These are phyloP conservation scores for Trypoxylus dichotomus DNA, from an alignment of 1,140 invertebrate genomes.

Conservation along the genomic window DNA sequence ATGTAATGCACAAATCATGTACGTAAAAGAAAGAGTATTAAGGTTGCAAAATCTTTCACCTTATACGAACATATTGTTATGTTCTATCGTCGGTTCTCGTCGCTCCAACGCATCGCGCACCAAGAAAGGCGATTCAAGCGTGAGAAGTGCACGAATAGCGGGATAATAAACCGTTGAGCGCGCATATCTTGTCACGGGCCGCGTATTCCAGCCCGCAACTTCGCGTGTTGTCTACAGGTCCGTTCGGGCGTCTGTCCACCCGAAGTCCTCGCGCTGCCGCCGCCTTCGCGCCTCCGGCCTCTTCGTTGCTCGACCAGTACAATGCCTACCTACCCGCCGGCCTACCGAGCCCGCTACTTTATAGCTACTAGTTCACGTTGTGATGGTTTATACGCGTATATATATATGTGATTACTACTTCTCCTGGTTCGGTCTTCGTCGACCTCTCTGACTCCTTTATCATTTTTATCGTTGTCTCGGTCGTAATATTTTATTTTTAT, in stretches of 20 bases:
- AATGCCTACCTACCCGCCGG: constrained; percentile 1
- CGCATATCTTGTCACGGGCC: constrained; percentile 31
- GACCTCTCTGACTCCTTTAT: constrained; percentile 18
- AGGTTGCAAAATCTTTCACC: too few relatives aligned
- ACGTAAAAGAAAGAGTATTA: too few relatives aligned
- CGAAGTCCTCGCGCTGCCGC: not conserved
- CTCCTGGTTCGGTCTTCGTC: not conserved
- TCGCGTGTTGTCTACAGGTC: constrained; percentile 32
- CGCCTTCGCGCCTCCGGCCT: not conserved
- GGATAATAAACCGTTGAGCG: constrained; percentile 30
- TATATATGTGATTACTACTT: constrained; percentile 23
- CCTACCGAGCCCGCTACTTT: constrained; percentile 32
- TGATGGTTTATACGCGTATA: constrained; percentile 28
- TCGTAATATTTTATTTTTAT: constrained; percentile 12
- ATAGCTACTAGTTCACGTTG: constrained; percentile 31
- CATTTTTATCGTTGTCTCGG: constrained; percentile 6
- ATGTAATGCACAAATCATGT: too few relatives aligned
- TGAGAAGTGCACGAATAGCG: constrained; percentile 20
- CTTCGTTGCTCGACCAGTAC: constrained; percentile 1
- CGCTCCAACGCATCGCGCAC: not conserved
- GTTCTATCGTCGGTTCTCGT: not conserved
- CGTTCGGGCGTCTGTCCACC: constrained; percentile 29
- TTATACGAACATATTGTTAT: too few relatives aligned
- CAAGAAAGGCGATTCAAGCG: constrained; percentile 25
- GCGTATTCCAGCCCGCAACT: constrained; percentile 6